phyloP scores from a whole-genome alignment of 2,797 vertebrate species.

The Epinephelus awoara region DNA sequence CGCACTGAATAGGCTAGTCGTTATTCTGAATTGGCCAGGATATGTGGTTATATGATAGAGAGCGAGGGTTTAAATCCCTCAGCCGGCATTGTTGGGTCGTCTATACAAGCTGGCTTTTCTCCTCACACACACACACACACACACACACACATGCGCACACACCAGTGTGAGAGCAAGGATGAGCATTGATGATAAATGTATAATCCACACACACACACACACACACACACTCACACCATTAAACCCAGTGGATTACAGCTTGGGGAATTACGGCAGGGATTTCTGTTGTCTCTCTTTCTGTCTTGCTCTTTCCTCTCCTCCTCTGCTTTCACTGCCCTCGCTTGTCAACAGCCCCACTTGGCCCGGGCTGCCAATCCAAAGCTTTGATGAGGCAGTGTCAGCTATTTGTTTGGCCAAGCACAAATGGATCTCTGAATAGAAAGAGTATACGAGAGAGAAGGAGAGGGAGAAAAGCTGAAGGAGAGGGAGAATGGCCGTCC shows the following conservation, averaged over 20 bases:
- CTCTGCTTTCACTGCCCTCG: slow-evolving; percentile 81
- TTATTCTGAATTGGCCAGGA: slow-evolving; percentile 90
- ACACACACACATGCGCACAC: slow-evolving; percentile 33
- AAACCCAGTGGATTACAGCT: slow-evolving; percentile 86
- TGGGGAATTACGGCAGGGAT: slow-evolving; percentile 84
- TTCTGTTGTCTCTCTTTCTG: slow-evolving; percentile 80
- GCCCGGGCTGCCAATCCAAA: slow-evolving; percentile 79
- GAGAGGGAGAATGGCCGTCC: slow-evolving; percentile 68
- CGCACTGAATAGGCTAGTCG: slow-evolving; percentile 89
- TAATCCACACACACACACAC: slow-evolving; percentile 79
- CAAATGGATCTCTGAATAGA: slow-evolving; percentile 79
- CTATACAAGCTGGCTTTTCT: slow-evolving; percentile 79
- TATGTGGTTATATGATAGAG: slow-evolving; percentile 87
- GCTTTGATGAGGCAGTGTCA: slow-evolving; percentile 87
- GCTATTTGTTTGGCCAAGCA: slow-evolving; percentile 83
- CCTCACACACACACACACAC: slow-evolving; percentile 28
- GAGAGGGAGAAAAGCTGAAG: slow-evolving; percentile 65
- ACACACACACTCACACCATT: slow-evolving; percentile 72
- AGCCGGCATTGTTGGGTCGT: slow-evolving; percentile 73
- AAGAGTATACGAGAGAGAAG: slow-evolving; percentile 49
- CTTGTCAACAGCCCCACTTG: slow-evolving; percentile 86
- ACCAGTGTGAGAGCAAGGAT: slow-evolving; percentile 72
- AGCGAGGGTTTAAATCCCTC: slow-evolving; percentile 82
- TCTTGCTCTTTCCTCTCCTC: slow-evolving; percentile 75
- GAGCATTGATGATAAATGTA: slow-evolving; percentile 83